A percentile compares a stretch with the other conserved stretches of the same genome.
phyloP scores from a whole-genome alignment of 2,797 vertebrate genomes.

The Poeciliopsis presidionis region DNA sequence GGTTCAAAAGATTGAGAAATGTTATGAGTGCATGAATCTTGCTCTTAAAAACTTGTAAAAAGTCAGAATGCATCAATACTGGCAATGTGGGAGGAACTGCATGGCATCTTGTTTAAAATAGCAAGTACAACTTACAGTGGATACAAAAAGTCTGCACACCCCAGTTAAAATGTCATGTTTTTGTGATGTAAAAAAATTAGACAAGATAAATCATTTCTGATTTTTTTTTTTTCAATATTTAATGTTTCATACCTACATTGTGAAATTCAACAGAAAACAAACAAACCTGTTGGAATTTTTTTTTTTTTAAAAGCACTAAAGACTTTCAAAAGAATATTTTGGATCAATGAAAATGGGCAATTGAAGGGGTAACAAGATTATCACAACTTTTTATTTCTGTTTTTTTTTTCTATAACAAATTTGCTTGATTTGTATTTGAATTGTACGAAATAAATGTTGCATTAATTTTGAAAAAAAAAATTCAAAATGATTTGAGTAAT shows the following conservation, averaged over 20 bases:
- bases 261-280: neutral
- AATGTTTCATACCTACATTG: neutral
- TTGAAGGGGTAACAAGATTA: neutral
- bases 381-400: neutral
- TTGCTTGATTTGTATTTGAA: neutral
- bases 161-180: neutral
- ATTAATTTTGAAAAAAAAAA: neutral
- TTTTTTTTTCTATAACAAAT: neutral
- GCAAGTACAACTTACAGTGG: conserved; percentile 10
- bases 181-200: conserved; percentile 2
- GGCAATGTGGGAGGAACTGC: neutral
- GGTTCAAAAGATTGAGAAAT: neutral
- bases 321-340: neutral
- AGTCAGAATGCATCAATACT: neutral
- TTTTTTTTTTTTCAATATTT: neutral
- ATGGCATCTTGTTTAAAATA: conserved; percentile 5
- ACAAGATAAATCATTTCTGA: neutral
- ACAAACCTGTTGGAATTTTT: neutral
- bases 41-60: neutral
- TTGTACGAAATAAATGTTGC: neutral
- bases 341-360: neutral
- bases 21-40: conserved; percentile 2
- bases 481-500: neutral
- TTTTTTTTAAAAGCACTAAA: neutral
- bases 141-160: conserved; percentile 11